Evolutionary conservation across 2,113 vertebrate genomes (phyloP), one percentile per base, ranked within the genome.

Genomic region (Promerops cafer): DNA sequence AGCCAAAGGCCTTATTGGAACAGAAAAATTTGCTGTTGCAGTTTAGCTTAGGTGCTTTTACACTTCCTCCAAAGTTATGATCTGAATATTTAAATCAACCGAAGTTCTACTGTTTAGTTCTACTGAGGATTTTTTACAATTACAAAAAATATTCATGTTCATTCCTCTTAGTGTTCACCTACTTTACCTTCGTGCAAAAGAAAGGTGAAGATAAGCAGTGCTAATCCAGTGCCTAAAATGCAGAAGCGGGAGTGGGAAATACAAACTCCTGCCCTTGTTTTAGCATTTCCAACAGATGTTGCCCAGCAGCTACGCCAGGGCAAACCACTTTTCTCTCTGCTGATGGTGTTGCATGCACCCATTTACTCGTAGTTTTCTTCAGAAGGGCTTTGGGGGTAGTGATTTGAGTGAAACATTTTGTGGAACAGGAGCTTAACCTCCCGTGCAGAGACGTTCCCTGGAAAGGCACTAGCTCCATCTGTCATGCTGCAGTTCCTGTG

Each of bases 1-100:
- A 92, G 21, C 13, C 39, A 37, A 37, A 93, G 44, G 20, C 16
- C 61, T 91, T 95, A 50, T 33, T 60, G 69, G 71, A 91, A 86
- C 21, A 86, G 75, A 82, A 87, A 97, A 87, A 63, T 75, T 89
- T 81, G 47, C 72, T 83, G 31, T 42, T 96, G 45, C 40, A 14
- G 15, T 57, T 83, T 61, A 88, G 14, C 5, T n/a, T 39, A 88
- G 28, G 68, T 79, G 37, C 8, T 65, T 74, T 89, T 18, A 49
- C 0, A 0, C 10, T 81, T 87, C 12, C 12, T 53, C 31, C 27
- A 42, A 54, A 50, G 2, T 72, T 69, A 71, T 27, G 16, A 63
- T 59, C 50, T 80, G 24, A 37, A 23, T 44, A 22, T 47, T 76
- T 60, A 80, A 84, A 83, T 60, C 27, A 87, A 31, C 6, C 17